Base-by-base conservation (phyloP, 2,113 vertebrate genomes). In the Porphyrio hochstetteri region DNA sequence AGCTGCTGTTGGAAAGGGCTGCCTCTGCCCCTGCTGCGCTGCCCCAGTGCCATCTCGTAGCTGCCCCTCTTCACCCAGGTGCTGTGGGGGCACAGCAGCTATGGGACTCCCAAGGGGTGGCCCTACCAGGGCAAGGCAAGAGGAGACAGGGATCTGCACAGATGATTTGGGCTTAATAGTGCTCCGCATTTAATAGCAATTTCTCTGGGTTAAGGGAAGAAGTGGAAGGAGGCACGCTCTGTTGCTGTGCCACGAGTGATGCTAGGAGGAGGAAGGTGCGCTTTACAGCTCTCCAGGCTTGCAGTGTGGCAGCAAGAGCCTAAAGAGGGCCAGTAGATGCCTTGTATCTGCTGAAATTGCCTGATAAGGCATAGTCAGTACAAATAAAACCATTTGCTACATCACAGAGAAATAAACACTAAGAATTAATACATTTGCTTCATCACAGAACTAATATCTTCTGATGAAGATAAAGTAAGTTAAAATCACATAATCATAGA, bases 91-190 rank as follows among this genome's bases (percentile, higher is more conserved):
- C 38, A 13, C 17, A 21, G 63, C 63, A 42, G 42, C 42, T 7
- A 44, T 44, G 16, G 16, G 42, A 44, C 16, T 44, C 42, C 42
- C 7, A 14, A 53, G 13, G 14, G 52, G 25, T 8, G 6, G 24
- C 35, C 23, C 12, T 3, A 3, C 13, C 1, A 1, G 11, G 19
- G 2, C 9, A 9, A 24, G 24, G 6, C 12, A 3, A 5, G 5
- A 31, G 7, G 3, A 36, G 3, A 29, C 7, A 12, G 0, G 1
- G 9, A 44, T 55, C 31, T 27, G 9, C 16, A 4, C 0, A 1
- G 21, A 36, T 61, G 21, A 15, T 46, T 3, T 1, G 15, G 20
- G 31, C 55, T 57, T 18, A 6, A 3, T 2, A 0, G 5, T 25
- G 17, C 5, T 29, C 10, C 69, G 16, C 1, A 28, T 46, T n/a